A percentile compares a stretch with the other conserved stretches of the same genome.
Evolutionary conservation across 2,888 invertebrate genomes (phyloP).

Genomic region (Cepaea hortensis): DNA sequence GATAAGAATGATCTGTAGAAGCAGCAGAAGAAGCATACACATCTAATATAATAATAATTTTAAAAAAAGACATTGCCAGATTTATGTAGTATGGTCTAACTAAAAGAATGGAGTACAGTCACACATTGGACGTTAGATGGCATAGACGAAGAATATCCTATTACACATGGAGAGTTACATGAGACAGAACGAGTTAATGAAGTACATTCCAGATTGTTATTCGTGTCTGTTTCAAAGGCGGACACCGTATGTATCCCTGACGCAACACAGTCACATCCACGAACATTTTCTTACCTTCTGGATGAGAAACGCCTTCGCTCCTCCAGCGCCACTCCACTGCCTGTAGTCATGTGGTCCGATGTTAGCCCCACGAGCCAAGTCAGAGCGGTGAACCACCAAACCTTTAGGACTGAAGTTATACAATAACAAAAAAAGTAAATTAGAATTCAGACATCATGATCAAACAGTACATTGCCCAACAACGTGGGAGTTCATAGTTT

Average conservation of each 20-base stretch:
- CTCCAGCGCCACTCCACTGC: slow-evolving; percentile 2
- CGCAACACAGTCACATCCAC: not conserved
- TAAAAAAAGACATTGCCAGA: not conserved
- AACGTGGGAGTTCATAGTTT: too few relatives aligned
- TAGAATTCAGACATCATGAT: not conserved
- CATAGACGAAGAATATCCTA: too few relatives aligned
- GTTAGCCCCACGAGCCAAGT: not conserved
- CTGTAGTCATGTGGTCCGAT: slow-evolving; percentile 9
- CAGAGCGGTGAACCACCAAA: slow-evolving; percentile 9
- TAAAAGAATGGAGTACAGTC: not conserved
- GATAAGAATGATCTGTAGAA: not conserved
- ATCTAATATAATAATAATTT: not conserved
- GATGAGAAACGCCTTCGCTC: slow-evolving; percentile 31
- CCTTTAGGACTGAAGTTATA: not conserved
- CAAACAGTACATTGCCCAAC: too few relatives aligned
- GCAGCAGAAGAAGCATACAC: not conserved
- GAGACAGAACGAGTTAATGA: not conserved
- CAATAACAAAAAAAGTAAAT: not conserved
- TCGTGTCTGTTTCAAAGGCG: not conserved
- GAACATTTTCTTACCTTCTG: slow-evolving; percentile 40
- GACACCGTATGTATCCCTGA: too few relatives aligned
- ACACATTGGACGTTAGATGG: too few relatives aligned
- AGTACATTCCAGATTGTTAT: not conserved
- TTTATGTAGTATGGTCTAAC: not conserved
- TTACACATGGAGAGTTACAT: not conserved